phyloP scores from a whole-genome alignment of 1,140 invertebrate species.

The Tachypleus tridentatus region DNA sequence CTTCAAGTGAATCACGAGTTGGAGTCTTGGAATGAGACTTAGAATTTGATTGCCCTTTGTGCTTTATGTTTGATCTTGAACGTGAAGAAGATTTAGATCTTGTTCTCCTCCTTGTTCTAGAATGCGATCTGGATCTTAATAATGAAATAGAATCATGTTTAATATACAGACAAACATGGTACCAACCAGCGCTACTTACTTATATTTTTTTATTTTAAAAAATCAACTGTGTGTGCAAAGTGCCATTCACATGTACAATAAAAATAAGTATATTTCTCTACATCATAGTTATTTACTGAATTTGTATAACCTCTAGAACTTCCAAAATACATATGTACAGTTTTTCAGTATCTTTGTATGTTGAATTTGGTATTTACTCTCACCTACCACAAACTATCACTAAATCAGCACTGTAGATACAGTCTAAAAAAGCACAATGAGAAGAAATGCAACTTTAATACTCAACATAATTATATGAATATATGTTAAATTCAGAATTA shows the following conservation, averaged over 20 bases:
- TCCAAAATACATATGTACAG: no score
- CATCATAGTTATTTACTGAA: background rate
- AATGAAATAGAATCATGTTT: constrained; percentile 15
- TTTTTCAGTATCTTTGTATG: no score
- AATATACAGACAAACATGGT: background rate
- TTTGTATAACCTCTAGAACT: background rate
- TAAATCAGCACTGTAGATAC: no score
- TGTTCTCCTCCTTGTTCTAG: constrained; percentile 36
- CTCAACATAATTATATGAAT: no score
- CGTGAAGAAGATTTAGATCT: constrained; percentile 13
- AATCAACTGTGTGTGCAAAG: background rate
- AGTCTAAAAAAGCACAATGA: no score
- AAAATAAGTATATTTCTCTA: background rate
- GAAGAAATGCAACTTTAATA: no score
- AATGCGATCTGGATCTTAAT: constrained; percentile 31
- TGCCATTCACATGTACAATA: no score
- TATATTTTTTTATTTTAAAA: background rate
- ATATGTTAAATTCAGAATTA: no score
- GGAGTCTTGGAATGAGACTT: no score
- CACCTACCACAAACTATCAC: no score
- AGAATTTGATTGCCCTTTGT: no score
- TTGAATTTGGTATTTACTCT: no score
- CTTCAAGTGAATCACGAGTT: constrained; percentile 2
- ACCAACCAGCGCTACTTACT: background rate
- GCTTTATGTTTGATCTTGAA: constrained; percentile 8